Base-by-base conservation (phyloP, 2,113 vertebrate species). In the Talpa occidentalis region DNA sequence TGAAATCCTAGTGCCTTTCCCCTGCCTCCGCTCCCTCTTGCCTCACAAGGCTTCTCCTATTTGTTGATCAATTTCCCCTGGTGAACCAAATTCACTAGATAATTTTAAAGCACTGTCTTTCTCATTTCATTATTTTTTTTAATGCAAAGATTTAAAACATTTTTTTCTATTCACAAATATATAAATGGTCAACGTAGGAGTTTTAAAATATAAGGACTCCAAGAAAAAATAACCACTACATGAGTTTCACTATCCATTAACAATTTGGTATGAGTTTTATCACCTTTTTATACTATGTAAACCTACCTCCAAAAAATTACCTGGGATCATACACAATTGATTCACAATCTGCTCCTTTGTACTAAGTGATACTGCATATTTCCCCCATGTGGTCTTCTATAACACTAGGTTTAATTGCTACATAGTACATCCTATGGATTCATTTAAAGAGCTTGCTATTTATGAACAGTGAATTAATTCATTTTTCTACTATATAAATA, bases 201-300 rank as follows among this genome's bases (percentile, higher is more conserved):
- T 73, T 91, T 66, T 42, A 89, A 93, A 91, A 93, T 5, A 77
- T 80, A 90, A 84, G 49, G 6, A 62, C n/a, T 22, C 86, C 82
- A 62, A 62, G 26, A 14, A 74, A 88, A 77, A 88, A 52, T 74
- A 59, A 49, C 89, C 87, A 79, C 67, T 40, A 72, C 16, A 15
- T 37, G 35, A 85, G 66, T 82, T 22, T 64, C 54, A 85, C 32
- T 69, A 17, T 24, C n/a, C 40, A 67, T 73, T 11, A 54, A 52
- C 26, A 52, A 30, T 67, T 91, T 67, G 26, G 22, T 14, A 32
- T n/a, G 52, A 49, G 15, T 35, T 40, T 94, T 69, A 69, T 28
- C 24, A 62, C 30, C 28, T 10, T 64, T 69, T 79, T 30, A 21
- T 64, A 15, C n/a, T 72, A 30, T 72, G 30, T 22, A 37, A 47